Percentiles rank a stretch among this genome's conserved stretches.
Evolutionary conservation across 2,113 vertebrate species (phyloP).

Genomic region (Elgaria multicarinata): DNA sequence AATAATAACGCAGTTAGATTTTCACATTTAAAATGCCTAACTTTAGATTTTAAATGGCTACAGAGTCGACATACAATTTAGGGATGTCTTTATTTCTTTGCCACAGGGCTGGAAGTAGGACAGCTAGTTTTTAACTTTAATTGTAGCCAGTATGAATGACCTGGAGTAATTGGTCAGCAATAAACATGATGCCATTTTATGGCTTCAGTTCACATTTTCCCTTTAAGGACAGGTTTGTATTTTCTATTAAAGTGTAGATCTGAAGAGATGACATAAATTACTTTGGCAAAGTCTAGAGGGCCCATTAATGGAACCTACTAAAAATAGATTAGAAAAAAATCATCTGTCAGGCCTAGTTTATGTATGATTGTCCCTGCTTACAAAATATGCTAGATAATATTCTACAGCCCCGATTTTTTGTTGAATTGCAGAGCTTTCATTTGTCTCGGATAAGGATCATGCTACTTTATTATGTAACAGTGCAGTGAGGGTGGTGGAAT

Average conservation of each 20-base stretch:
- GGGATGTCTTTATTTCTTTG: background rate
- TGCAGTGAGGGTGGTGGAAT: background rate
- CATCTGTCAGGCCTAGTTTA: background rate
- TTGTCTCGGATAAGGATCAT: background rate
- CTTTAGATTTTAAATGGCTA: background rate
- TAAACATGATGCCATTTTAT: conserved; percentile 20
- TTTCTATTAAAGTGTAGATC: conserved; percentile 13
- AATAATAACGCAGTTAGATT: background rate
- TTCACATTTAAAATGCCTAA: background rate
- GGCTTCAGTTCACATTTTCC: background rate
- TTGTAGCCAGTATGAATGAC: background rate
- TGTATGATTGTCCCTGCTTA: background rate
- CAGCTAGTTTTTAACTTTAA: conserved; percentile 1
- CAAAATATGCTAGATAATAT: background rate
- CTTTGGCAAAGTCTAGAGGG: background rate
- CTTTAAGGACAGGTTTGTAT: conserved; percentile 3
- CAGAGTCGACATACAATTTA: background rate
- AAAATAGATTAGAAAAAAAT: conserved; percentile 7
- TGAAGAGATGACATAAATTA: conserved; percentile 14
- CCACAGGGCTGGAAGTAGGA: background rate
- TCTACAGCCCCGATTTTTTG: background rate
- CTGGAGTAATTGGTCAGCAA: background rate
- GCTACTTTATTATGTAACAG: background rate
- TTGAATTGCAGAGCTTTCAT: background rate
- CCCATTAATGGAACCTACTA: conserved; percentile 8